Evolutionary conservation across 2,888 invertebrate species (phyloP).

Genomic region (Drosophila formosana): DNA sequence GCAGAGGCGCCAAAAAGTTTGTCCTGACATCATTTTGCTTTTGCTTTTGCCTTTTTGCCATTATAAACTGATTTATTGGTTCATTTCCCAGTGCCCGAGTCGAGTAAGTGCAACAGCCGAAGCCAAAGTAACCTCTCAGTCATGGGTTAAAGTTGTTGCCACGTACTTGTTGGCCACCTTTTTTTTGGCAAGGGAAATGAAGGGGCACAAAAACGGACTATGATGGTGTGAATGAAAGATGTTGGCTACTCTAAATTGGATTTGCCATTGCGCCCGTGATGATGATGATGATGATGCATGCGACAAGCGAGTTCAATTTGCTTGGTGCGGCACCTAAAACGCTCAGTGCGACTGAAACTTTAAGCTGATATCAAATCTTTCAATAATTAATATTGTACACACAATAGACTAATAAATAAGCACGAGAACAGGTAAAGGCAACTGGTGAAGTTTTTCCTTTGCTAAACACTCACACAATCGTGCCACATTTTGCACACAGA

Average conservation of each 20-base stretch:
- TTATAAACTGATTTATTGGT: slow-evolving; percentile 81
- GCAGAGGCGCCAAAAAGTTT: slow-evolving; percentile 67
- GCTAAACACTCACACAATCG: slow-evolving; percentile 28
- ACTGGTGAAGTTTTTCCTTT: slow-evolving; percentile 20
- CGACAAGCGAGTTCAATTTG: slow-evolving; percentile 73
- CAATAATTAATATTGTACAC: slow-evolving; percentile 72
- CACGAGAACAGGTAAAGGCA: slow-evolving; percentile 4
- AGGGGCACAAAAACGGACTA: not conserved
- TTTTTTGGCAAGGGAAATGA: too few species aligned
- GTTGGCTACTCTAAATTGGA: slow-evolving; percentile 62
- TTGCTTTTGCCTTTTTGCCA: slow-evolving; percentile 61
- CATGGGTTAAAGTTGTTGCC: slow-evolving; percentile 42
- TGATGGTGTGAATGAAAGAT: not conserved
- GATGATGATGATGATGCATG: slow-evolving; percentile 64
- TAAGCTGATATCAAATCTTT: slow-evolving; percentile 79
- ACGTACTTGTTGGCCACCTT: slow-evolving; percentile 15
- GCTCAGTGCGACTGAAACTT: slow-evolving; percentile 54
- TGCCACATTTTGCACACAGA: slow-evolving; percentile 31
- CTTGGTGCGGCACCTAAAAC: slow-evolving; percentile 30
- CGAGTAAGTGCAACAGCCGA: slow-evolving; percentile 59
- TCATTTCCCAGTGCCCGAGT: slow-evolving; percentile 70
- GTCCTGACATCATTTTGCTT: slow-evolving; percentile 57
- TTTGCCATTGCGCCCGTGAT: slow-evolving; percentile 45
- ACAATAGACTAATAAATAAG: slow-evolving; percentile 33
- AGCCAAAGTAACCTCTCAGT: slow-evolving; percentile 19